Evolutionary conservation across 2,797 vertebrate genomes (phyloP).

Genomic region (Anabas testudineus): DNA sequence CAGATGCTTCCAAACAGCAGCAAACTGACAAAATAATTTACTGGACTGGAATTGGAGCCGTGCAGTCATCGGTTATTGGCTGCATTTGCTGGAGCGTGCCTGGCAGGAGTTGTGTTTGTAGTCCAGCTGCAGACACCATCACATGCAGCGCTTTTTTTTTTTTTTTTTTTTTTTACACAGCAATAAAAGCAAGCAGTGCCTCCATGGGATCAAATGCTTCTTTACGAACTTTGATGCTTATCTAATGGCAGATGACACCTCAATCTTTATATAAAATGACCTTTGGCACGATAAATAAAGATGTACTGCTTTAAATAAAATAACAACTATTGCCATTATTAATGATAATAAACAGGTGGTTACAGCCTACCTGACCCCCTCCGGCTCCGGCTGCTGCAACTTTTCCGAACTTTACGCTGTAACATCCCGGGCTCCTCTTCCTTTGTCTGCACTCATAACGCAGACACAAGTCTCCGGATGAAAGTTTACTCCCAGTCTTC

Average conservation of each 20-base stretch:
- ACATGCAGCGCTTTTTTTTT: conserved; percentile 6
- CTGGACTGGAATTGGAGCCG: conserved; percentile 2
- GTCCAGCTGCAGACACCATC: conserved; percentile 12
- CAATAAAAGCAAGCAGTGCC: conserved; percentile 30
- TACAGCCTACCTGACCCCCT: conserved; percentile 49
- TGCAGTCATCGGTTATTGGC: neutral
- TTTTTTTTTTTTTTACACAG: too few relatives aligned
- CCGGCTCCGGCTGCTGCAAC: conserved; percentile 32
- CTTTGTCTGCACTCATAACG: conserved; percentile 45
- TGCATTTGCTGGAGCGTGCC: conserved; percentile 10
- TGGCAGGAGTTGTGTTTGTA: conserved; percentile 27
- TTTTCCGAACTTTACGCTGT: conserved; percentile 21
- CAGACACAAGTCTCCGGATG: conserved; percentile 29
- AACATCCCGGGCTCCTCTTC: conserved; percentile 11
- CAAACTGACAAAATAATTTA: conserved; percentile 31
- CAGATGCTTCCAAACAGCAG: conserved; percentile 6
- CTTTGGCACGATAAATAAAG: neutral
- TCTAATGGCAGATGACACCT: conserved; percentile 32
- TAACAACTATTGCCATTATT: neutral
- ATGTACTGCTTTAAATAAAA: neutral
- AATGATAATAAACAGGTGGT: neutral
- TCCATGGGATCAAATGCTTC: conserved; percentile 22
- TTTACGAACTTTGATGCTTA: conserved; percentile 20
- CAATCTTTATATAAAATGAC: conserved; percentile 2
- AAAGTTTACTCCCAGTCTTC: conserved; percentile 34